Percentiles rank a stretch among this genome's conserved stretches.
Evolutionary conservation across 1,140 invertebrate genomes (phyloP).

Genomic region (Pogonomyrmex barbatus): DNA sequence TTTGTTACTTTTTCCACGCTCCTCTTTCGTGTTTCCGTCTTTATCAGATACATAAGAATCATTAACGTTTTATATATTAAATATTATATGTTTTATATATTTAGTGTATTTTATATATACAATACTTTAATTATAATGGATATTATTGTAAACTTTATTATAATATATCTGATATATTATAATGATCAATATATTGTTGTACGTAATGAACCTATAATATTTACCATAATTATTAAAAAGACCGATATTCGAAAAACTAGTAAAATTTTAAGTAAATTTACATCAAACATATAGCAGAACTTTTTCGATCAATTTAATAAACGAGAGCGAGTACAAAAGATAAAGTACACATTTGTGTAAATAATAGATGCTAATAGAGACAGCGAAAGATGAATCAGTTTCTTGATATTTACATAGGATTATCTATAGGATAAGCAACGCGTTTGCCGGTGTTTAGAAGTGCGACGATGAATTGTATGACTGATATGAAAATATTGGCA

Average conservation of each 20-base stretch:
- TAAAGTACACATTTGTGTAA: neutral
- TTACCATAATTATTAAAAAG: neutral
- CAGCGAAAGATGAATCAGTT: neutral
- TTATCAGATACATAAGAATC: neutral
- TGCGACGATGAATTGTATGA: neutral
- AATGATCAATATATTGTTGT: neutral
- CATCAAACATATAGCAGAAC: neutral
- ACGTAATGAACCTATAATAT: neutral
- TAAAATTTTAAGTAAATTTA: neutral
- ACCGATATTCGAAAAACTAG: neutral
- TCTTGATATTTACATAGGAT: neutral
- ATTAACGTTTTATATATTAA: neutral
- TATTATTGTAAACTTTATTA: neutral
- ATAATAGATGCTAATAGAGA: neutral
- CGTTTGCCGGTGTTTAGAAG: slow-evolving; percentile 10
- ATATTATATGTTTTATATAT: no score
- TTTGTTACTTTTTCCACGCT: neutral
- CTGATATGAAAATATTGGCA: slow-evolving; percentile 15
- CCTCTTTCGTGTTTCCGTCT: neutral
- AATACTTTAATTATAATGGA: neutral
- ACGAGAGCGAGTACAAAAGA: neutral
- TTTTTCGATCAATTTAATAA: neutral
- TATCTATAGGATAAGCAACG: neutral
- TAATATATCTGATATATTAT: neutral
- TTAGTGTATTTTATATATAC: no score